phyloP scores from a whole-genome alignment of 2,797 vertebrate genomes.

The Limosa lapponica region DNA sequence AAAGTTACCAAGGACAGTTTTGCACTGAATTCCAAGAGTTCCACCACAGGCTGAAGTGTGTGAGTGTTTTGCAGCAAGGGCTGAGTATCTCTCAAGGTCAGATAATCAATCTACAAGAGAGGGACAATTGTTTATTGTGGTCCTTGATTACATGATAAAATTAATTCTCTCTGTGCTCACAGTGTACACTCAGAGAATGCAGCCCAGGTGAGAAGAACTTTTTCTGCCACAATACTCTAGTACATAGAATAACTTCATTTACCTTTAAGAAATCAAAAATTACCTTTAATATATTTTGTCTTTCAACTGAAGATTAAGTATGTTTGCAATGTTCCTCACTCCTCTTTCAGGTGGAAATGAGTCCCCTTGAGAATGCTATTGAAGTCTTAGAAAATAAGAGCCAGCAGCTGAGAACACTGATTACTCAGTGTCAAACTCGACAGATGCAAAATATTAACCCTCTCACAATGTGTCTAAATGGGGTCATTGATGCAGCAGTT shows the following conservation, averaged over 20 bases:
- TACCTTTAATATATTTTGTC: background rate
- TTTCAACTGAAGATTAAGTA: background rate
- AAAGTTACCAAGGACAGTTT: background rate
- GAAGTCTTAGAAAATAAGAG: constrained; percentile 99
- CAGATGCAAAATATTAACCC: constrained; percentile 99
- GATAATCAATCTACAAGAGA: background rate
- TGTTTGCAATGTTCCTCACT: background rate
- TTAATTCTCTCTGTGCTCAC: background rate
- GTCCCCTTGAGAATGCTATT: constrained; percentile 96
- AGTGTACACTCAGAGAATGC: background rate
- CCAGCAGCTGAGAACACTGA: constrained; percentile 91
- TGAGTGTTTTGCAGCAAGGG: background rate
- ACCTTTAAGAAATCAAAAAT: background rate
- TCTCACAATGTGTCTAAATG: constrained; percentile 98
- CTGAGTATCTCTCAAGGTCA: background rate
- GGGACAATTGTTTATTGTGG: background rate
- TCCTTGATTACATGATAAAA: background rate
- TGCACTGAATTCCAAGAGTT: background rate
- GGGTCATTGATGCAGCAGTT: constrained; percentile 97
- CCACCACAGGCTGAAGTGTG: background rate
- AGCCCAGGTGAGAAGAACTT: background rate
- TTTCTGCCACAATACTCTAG: background rate
- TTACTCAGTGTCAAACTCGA: constrained; percentile 93
- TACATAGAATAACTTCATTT: background rate
- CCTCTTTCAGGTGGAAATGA: constrained; percentile 90